Percentiles rank a stretch among this genome's conserved stretches.
Evolutionary conservation across 1,140 invertebrate species (phyloP).

Genomic region (Sycophaga agraensis): DNA sequence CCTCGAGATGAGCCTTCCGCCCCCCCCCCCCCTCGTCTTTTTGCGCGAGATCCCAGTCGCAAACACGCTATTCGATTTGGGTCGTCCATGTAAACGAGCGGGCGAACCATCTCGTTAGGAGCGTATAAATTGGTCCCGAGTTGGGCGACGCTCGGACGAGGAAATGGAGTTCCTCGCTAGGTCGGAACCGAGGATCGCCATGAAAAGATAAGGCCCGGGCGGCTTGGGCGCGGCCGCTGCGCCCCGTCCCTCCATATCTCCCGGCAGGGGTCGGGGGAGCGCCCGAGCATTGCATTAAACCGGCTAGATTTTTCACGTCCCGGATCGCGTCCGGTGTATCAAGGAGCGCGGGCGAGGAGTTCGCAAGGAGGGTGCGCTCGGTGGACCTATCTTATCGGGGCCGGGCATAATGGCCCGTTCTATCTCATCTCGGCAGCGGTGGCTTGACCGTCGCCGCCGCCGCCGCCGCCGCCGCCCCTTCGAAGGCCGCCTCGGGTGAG

Average conservation of each 20-base stretch:
- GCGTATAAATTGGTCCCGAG: constrained; percentile 50
- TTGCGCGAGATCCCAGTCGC: neutral
- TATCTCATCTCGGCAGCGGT: constrained; percentile 52
- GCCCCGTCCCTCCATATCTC: neutral
- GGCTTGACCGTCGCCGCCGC: constrained; percentile 20
- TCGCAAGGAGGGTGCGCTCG: constrained; percentile 12
- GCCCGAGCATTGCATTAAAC: constrained; percentile 20
- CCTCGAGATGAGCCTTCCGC: neutral
- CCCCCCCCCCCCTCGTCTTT: neutral
- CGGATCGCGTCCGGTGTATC: constrained; percentile 54
- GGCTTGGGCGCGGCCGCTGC: constrained; percentile 27
- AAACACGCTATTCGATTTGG: constrained; percentile 23
- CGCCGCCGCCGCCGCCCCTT: neutral
- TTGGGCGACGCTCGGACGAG: constrained; percentile 42
- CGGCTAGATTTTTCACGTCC: constrained; percentile 31
- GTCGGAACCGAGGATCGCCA: constrained; percentile 45
- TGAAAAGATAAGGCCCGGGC: constrained; percentile 50
- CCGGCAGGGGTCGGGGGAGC: neutral
- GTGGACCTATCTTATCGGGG: constrained; percentile 56
- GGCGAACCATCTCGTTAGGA: constrained; percentile 47
- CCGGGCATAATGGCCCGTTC: constrained; percentile 54
- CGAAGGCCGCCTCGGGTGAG: too few relatives aligned
- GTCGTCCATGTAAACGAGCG: constrained; percentile 50
- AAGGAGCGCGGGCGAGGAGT: constrained; percentile 34
- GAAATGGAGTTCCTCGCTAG: constrained; percentile 55